phyloP scores from a whole-genome alignment of 2,888 invertebrate species.

The Palloptera scutellata region DNA sequence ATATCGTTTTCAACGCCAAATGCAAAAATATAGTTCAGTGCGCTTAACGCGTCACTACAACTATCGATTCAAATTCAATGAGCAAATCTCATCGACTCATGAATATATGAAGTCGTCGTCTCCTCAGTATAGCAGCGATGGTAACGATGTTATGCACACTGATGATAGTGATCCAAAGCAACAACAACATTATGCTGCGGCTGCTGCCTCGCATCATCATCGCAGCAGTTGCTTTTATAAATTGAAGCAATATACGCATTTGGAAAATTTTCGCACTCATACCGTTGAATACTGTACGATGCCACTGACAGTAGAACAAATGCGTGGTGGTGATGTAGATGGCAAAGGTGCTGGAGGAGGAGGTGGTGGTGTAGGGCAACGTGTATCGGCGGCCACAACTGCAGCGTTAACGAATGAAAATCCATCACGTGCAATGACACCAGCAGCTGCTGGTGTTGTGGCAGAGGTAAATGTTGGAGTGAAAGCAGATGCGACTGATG shows the following conservation, averaged over 20 bases:
- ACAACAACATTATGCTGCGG: conserved; percentile 25
- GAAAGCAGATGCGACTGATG: neutral
- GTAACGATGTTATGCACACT: conserved; percentile 31
- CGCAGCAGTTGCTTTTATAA: conserved; percentile 44
- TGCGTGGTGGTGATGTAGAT: neutral
- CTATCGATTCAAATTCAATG: conserved; percentile 47
- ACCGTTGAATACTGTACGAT: conserved; percentile 48
- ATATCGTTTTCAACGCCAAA: conserved; percentile 64
- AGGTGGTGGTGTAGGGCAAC: neutral
- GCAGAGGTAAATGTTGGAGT: conserved; percentile 7
- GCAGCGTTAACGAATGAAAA: neutral
- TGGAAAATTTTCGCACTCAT: conserved; percentile 49
- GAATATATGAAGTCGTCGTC: conserved; percentile 32
- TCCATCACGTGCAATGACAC: neutral
- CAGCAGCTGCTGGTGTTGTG: neutral
- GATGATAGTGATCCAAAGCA: conserved; percentile 43
- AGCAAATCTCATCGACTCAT: conserved; percentile 40
- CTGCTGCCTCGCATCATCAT: conserved; percentile 29
- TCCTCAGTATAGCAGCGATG: conserved; percentile 27
- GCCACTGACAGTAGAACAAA: conserved; percentile 49
- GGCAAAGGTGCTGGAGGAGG: neutral
- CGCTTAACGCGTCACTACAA: conserved; percentile 49
- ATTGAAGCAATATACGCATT: conserved; percentile 48
- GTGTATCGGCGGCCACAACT: neutral
- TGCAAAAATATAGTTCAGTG: conserved; percentile 51